phyloP scores from a whole-genome alignment of 2,113 vertebrate species.

The Girardinichthys multiradiatus region DNA sequence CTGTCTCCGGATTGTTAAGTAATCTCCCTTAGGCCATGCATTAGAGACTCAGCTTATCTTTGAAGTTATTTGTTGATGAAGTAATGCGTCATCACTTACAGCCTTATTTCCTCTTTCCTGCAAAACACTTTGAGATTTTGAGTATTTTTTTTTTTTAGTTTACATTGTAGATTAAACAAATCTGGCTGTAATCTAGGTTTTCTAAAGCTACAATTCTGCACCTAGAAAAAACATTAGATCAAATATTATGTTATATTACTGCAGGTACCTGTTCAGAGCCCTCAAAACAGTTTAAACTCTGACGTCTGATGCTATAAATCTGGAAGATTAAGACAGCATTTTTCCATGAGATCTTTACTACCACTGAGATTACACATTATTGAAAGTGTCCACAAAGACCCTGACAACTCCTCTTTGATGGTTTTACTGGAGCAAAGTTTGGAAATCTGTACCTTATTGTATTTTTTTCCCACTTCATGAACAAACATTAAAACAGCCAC shows the following conservation, averaged over 20 bases:
- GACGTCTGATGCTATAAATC: background rate
- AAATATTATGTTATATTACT: constrained; percentile 21
- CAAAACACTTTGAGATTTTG: constrained; percentile 28
- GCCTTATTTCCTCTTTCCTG: constrained; percentile 31
- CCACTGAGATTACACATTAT: background rate
- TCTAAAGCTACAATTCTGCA: constrained; percentile 17
- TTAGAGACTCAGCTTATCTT: constrained; percentile 49
- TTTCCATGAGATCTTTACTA: constrained; percentile 25
- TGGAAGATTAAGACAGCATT: constrained; percentile 15
- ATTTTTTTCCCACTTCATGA: background rate
- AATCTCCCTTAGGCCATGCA: constrained; percentile 51
- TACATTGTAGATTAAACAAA: constrained; percentile 20
- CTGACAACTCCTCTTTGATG: background rate
- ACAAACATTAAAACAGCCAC: background rate
- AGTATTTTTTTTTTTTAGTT: constrained; percentile 30
- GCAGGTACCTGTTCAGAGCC: constrained; percentile 1
- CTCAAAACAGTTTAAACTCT: constrained; percentile 27
- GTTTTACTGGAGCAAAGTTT: background rate
- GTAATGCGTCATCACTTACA: constrained; percentile 42
- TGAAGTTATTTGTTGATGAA: constrained; percentile 59
- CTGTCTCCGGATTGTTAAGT: constrained; percentile 66
- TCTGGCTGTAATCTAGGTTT: constrained; percentile 16
- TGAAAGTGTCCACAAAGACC: background rate
- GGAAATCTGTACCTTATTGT: background rate
- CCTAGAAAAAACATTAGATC: constrained; percentile 18